Percentiles rank a stretch among this genome's conserved stretches.
phyloP scores from a whole-genome alignment of 64 coral and sea anemone genomes.

The Platygyra sinensis region DNA sequence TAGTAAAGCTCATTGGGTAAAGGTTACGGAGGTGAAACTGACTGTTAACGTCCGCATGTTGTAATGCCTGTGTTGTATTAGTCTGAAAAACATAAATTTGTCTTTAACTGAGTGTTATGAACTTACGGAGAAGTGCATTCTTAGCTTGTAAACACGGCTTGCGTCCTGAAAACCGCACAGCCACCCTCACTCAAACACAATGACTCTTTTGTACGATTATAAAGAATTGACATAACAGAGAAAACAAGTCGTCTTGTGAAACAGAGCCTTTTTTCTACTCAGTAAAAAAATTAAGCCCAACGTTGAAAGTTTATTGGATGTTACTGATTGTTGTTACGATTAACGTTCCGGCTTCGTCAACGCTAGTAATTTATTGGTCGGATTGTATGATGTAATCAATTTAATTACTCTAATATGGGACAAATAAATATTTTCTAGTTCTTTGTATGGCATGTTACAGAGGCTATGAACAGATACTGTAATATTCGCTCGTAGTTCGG shows the following conservation, averaged over 20 bases:
- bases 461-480: conserved; percentile 27
- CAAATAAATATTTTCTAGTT: conserved; percentile 45
- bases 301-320: conserved; percentile 1
- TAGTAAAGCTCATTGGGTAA: background rate
- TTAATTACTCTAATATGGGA: conserved; percentile 36
- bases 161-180: no score
- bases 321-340: conserved; percentile 26
- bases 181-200: no score
- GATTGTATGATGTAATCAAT: conserved; percentile 44
- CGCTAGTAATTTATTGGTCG: conserved; percentile 44
- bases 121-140: no score
- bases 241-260: background rate
- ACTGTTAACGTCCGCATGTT: no score
- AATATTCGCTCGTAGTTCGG: conserved; percentile 25
- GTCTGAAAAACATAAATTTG: no score
- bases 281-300: background rate
- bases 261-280: background rate
- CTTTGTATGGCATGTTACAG: conserved; percentile 28
- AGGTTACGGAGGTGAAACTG: background rate
- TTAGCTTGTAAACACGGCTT: no score
- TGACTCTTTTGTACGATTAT: background rate
- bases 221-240: conserved; percentile 11
- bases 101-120: no score
- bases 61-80: no score
- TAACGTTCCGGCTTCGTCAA: background rate